These are phyloP conservation scores for Aproaerema taeniolella DNA, from an alignment of 2,888 invertebrate species.

Conservation along the genomic window DNA sequence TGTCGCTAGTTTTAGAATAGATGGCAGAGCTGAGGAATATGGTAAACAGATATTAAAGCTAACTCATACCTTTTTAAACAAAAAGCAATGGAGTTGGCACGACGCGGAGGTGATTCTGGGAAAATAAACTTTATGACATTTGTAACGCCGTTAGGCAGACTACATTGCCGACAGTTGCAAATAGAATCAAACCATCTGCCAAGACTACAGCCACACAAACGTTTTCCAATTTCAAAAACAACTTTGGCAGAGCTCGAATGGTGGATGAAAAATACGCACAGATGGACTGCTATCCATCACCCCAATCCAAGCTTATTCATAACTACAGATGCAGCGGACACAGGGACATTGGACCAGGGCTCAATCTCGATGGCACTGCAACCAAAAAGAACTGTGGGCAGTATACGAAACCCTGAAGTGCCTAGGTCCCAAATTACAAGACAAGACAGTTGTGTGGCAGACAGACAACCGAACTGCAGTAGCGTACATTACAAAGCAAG, in stretches of 20 bases:
- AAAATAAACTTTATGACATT: conserved; percentile 16
- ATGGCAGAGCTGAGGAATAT: too few species aligned
- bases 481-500: conserved; percentile 7
- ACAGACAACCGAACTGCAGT: conserved; percentile 5
- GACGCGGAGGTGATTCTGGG: conserved; percentile 13
- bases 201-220: not conserved
- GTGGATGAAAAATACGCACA: conserved; percentile 2
- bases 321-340: conserved; percentile 11
- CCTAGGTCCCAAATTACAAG: not conserved
- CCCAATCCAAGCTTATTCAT: conserved; percentile 5
- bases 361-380: conserved; percentile 13
- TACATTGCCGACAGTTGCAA: conserved; percentile 14
- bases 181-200: conserved; percentile 9
- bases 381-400: conserved; percentile 12
- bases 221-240: not conserved
- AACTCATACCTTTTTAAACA: too few species aligned
- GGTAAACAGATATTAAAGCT: too few species aligned
- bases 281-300: conserved; percentile 8
- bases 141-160: conserved; percentile 13
- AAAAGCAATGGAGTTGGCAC: conserved; percentile 8
- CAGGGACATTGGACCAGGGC: conserved; percentile 12
- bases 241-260: conserved; percentile 4
- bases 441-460: not conserved
- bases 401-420: conserved; percentile 2
- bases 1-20: too few species aligned